Percentiles rank a stretch among this genome's conserved stretches.
Evolutionary conservation across 2,797 vertebrate genomes (phyloP).

Genomic region (Lutra lutra): DNA sequence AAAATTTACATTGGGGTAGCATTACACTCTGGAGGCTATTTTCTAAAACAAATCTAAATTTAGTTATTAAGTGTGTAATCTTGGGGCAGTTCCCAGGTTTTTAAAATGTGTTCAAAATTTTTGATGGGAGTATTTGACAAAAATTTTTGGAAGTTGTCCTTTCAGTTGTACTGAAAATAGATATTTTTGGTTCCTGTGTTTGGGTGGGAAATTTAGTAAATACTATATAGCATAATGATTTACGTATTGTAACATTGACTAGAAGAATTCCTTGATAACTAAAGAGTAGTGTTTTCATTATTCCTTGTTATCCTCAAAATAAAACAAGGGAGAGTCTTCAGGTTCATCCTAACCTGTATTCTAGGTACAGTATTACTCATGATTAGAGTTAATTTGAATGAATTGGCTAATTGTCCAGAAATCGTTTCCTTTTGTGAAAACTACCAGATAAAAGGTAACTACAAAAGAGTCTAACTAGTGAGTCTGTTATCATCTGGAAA

Average conservation of each 20-base stretch:
- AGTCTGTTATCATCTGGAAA: background rate
- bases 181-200: constrained; percentile 60
- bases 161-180: constrained; percentile 34
- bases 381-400: constrained; percentile 18
- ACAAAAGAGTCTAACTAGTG: background rate
- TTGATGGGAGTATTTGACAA: constrained; percentile 59
- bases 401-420: background rate
- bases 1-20: constrained; percentile 56
- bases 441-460: background rate
- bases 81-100: constrained; percentile 67
- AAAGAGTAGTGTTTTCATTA: background rate
- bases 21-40: constrained; percentile 51
- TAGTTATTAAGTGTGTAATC: constrained; percentile 36
- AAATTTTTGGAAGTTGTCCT: constrained; percentile 2
- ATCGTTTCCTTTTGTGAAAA: background rate
- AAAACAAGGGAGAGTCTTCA: background rate
- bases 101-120: constrained; percentile 47
- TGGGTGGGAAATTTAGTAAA: background rate
- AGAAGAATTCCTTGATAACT: background rate
- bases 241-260: background rate
- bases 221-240: background rate
- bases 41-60: constrained; percentile 34
- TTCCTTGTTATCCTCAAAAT: background rate
- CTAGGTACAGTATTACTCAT: background rate
- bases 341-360: background rate